Percentiles rank a stretch among this genome's conserved stretches.
phyloP scores from a whole-genome alignment of 2,113 vertebrate species.

The Lycaon pictus region DNA sequence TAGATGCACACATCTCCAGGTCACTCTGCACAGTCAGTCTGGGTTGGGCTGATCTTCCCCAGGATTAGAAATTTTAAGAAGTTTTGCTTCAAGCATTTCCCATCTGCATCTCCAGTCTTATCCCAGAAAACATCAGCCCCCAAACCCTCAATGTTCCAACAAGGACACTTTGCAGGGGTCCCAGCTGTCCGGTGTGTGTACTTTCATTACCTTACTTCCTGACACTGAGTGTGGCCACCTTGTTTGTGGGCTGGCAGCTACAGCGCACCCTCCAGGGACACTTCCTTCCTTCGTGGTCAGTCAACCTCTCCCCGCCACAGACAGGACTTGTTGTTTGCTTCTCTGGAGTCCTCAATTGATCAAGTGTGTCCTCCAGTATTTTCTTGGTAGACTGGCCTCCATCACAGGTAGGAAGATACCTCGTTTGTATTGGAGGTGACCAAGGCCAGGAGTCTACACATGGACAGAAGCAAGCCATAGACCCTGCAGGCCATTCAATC shows the following conservation, averaged over 20 bases:
- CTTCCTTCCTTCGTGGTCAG: neutral
- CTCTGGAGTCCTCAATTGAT: neutral
- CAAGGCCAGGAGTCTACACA: neutral
- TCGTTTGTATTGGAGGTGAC: neutral
- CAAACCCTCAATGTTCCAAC: rapidly evolving
- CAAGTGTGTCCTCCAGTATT: neutral
- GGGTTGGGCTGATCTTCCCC: neutral
- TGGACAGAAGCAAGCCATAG: rapidly evolving
- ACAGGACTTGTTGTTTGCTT: neutral
- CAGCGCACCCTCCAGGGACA: neutral
- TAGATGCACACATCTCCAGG: no score
- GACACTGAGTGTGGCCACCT: neutral
- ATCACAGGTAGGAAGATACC: neutral
- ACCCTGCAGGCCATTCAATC: rapidly evolving
- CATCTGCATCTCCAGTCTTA: neutral
- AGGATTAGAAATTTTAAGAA: neutral
- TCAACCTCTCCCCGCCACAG: no score
- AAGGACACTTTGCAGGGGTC: rapidly evolving
- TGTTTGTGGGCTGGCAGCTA: neutral
- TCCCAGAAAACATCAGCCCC: neutral
- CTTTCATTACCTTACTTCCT: neutral
- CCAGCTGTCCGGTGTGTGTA: neutral
- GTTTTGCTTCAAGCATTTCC: neutral
- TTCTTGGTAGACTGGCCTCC: neutral
- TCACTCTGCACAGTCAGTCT: neutral